A percentile compares a stretch with the other conserved stretches of the same genome.
phyloP scores from a whole-genome alignment of 2,888 invertebrate species.

The Stenodera caucasica region DNA sequence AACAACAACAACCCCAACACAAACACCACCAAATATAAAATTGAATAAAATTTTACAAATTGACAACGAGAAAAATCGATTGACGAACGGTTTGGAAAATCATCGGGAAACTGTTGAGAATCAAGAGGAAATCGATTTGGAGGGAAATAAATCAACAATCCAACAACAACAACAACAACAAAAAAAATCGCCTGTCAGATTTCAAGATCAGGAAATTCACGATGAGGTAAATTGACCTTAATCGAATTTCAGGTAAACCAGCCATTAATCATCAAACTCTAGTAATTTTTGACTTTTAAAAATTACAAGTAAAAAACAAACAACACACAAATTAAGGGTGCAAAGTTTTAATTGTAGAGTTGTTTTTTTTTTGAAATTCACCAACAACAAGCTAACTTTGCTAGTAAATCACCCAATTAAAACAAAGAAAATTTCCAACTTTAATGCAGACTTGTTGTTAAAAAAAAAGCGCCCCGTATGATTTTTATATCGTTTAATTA shows the following conservation, averaged over 20 bases:
- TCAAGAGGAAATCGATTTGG: background rate
- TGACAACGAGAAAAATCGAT: constrained; percentile 27
- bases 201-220: background rate
- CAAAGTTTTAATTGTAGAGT: too few relatives aligned
- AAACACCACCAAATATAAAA: background rate
- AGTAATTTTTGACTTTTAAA: too few relatives aligned
- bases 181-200: background rate
- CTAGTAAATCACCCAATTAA: too few relatives aligned
- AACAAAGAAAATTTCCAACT: too few relatives aligned
- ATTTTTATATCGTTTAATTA: too few relatives aligned
- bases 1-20: constrained; percentile 9
- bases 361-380: too few relatives aligned
- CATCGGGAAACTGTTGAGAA: background rate
- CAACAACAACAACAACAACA: background rate
- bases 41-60: background rate
- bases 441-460: too few relatives aligned
- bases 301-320: too few relatives aligned
- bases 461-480: too few relatives aligned
- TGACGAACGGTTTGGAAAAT: constrained; percentile 42
- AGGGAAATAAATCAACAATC: background rate
- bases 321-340: too few relatives aligned
- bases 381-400: too few relatives aligned
- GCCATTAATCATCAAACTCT: too few relatives aligned
- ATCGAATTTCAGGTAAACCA: background rate
- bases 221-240: background rate